phyloP scores from a whole-genome alignment of 1,140 invertebrate genomes.

The Wiebesia pumilae region DNA sequence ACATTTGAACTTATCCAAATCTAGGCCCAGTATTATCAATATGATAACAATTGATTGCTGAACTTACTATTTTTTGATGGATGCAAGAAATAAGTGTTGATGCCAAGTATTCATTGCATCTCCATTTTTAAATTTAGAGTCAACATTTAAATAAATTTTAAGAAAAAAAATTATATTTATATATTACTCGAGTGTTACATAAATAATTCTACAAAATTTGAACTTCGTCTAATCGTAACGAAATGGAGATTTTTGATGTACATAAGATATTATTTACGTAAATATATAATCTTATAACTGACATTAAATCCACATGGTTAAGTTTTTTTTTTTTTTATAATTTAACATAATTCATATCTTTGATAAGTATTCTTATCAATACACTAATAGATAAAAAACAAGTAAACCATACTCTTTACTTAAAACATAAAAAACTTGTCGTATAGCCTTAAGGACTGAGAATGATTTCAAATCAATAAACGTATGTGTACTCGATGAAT shows the following conservation, averaged over 20 bases:
- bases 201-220: no score
- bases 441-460: not conserved
- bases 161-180: not conserved
- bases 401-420: not conserved
- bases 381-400: no score
- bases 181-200: no score
- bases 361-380: not conserved
- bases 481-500: not conserved
- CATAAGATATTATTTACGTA: not conserved
- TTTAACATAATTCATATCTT: not conserved
- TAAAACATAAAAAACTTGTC: not conserved
- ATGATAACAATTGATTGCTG: not conserved
- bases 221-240: no score
- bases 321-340: not conserved
- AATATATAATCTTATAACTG: not conserved
- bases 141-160: not conserved
- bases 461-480: not conserved
- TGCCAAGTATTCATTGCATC: not conserved
- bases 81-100: not conserved
- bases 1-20: not conserved
- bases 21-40: not conserved
- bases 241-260: not conserved
- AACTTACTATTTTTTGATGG: not conserved
- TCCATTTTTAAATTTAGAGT: not conserved
- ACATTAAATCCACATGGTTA: not conserved